Evolutionary conservation across 2,888 invertebrate genomes (phyloP), one percentile per base, ranked within the genome.

Genomic region (Monoplex corrugatus): DNA sequence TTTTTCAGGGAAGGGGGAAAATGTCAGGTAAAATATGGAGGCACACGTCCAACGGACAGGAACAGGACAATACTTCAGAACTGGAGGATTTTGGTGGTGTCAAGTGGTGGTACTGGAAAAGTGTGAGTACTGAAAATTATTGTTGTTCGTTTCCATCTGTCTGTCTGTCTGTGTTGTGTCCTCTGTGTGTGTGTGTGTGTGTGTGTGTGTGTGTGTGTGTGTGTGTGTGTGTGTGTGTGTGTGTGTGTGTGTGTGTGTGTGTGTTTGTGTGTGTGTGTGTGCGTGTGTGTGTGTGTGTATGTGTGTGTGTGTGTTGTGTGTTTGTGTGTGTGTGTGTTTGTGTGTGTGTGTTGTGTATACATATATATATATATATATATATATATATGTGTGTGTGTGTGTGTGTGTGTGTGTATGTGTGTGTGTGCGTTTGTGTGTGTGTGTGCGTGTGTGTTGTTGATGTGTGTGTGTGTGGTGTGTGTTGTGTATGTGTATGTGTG

Each of bases 61-160:
- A 68, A 32, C 68, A 86, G n/a, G 86, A 83, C 5, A 45, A 83
- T 44, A 38, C 19, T 38, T 43, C 82, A 10, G 82, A 86, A 40
- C 40, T 86, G 40, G 86, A 86, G 0, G 86, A 86, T 40, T 86
- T 86, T 28, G 43, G 86, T 0, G 86, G 86, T 0, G 86, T 86
- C 40, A 86, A 86, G 40, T 86, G 86, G 86, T 86, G 86, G 86
- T 68, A 68, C 86, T 86, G 86, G 86, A 86, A 86, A 63, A 86
- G 68, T 43, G 86, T 86, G 86, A 86, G 86, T 86, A 68, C 16
- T n/a, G n/a, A n/a, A n/a, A n/a, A n/a, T n/a, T n/a, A 19, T 78
- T 2, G 19, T 38, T 6, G 23, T 80, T 16, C 28, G n/a, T 35
- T 0, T 35, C n/a, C n/a, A 0, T 78, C 38, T 35, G n/a, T 35